These are phyloP conservation scores for Chaetura pelagica DNA, from an alignment of 2,113 vertebrate species.

Conservation along the genomic window DNA sequence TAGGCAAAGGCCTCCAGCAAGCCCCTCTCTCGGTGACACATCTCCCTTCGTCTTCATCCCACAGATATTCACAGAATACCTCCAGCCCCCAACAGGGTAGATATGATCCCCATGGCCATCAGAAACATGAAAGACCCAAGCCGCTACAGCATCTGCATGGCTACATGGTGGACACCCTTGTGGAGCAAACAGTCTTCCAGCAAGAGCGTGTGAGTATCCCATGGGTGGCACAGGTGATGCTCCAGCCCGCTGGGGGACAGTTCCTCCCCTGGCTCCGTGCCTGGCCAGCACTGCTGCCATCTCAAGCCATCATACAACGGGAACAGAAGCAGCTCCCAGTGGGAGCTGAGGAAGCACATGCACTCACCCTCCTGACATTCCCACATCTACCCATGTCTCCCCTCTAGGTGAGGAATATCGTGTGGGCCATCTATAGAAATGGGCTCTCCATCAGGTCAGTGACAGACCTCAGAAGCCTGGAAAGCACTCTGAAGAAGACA, in stretches of 20 bases:
- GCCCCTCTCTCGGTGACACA: neutral
- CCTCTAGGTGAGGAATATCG: neutral
- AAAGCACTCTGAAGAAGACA: neutral
- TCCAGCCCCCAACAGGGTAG: neutral
- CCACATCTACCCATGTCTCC: neutral
- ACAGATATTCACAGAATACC: neutral
- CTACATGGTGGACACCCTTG: no score
- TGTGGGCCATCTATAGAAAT: no score
- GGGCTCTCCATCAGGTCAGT: accelerated
- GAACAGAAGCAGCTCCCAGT: neutral
- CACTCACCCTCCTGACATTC: accelerated
- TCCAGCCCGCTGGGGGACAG: neutral
- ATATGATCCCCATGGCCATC: neutral
- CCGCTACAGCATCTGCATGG: no score
- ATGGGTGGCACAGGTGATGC: neutral
- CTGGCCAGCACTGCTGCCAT: neutral
- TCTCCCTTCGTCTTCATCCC: neutral
- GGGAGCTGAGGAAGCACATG: neutral
- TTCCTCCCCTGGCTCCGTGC: no score
- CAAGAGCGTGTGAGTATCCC: no score
- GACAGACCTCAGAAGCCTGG: neutral
- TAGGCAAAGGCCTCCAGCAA: neutral
- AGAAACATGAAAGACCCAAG: neutral
- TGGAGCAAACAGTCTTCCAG: no score
- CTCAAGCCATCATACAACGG: accelerated